A percentile compares a stretch with the other conserved stretches of the same genome.
Evolutionary conservation across 2,113 vertebrate species (phyloP).

Genomic region (Rhegmatorhina hoffmannsi): DNA sequence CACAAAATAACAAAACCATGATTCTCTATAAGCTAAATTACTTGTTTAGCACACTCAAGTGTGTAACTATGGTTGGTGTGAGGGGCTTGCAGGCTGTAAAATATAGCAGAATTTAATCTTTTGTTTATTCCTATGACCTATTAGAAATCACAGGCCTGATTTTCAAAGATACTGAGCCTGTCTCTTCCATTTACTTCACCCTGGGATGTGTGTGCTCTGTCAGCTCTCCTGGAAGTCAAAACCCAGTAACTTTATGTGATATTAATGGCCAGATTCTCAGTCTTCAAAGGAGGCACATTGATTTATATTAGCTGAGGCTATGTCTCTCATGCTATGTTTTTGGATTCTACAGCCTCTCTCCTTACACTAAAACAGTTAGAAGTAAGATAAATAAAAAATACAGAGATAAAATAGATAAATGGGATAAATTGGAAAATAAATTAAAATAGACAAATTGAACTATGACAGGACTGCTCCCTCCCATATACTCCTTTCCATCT

Average conservation of each 20-base stretch:
- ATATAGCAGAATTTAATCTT: not conserved
- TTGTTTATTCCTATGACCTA: not conserved
- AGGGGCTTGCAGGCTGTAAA: not conserved
- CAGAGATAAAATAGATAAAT: not conserved
- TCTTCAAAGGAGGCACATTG: not conserved
- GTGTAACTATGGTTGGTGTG: not conserved
- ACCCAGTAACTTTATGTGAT: not conserved
- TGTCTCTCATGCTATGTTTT: not conserved
- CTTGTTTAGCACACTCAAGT: not conserved
- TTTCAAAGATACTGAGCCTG: not conserved
- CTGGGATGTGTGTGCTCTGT: not conserved
- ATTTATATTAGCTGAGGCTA: not conserved
- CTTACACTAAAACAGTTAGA: not conserved
- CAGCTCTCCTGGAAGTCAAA: conserved; percentile 10
- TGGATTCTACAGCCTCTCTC: not conserved
- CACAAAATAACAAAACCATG: rapidly evolving
- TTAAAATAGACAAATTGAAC: not conserved
- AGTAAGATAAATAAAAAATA: not conserved
- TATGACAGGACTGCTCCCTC: not conserved
- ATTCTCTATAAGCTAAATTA: not conserved
- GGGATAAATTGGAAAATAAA: not conserved
- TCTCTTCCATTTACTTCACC: not conserved
- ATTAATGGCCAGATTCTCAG: not conserved
- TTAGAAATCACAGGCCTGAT: not conserved
- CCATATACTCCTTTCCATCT: not conserved